Evolutionary conservation across 2,113 vertebrate species (phyloP), one percentile per base, ranked within the genome.

Genomic region (Girardinichthys multiradiatus): DNA sequence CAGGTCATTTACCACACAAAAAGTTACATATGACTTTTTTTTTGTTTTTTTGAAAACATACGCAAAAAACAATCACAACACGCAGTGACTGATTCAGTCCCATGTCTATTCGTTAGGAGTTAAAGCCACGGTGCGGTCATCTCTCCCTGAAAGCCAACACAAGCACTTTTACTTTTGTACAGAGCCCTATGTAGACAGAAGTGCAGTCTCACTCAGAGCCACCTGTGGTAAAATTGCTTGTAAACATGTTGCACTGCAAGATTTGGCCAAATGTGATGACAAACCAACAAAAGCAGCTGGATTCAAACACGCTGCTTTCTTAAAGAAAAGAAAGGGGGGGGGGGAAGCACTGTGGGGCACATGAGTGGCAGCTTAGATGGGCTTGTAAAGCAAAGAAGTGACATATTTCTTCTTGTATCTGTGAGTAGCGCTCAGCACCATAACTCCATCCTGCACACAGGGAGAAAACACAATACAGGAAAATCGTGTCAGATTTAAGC

Each of bases 331-430:
- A 45, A 45, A 64, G 73, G 76, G n/a, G n/a, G n/a, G n/a, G n/a
- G n/a, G n/a, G n/a, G n/a, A n/a, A 78, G 77, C 68, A 73, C 45
- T 26, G 66, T 45, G 57, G 64, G 57, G 74, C 57, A 42, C 35
- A 37, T 24, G 12, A 13, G 68, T 0, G 29, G 57, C 48, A 31
- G 67, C 62, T 90, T 90, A 95, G 61, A 95, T 95, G 2, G 94
- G 94, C 84, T 95, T 95, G 86, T 95, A 95, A 17, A 95, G 92
- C 87, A 99, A 94, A 21, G 97, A 98, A 26, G 97, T 99, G 81
- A 99, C 97, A 0, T 99, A 99, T 79, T 99, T 99, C 95, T 98
- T 99, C 94, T 98, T 99, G 92, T 98, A 99, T 77, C 97, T 93
- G 85, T 99, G 97, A 0, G 97, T 99, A 5, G 97, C 97, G 21